A percentile compares a stretch with the other conserved stretches of the same genome.
Conservation (phyloP, 2,113 vertebrate species). For the Podarcis muralis region DNA sequence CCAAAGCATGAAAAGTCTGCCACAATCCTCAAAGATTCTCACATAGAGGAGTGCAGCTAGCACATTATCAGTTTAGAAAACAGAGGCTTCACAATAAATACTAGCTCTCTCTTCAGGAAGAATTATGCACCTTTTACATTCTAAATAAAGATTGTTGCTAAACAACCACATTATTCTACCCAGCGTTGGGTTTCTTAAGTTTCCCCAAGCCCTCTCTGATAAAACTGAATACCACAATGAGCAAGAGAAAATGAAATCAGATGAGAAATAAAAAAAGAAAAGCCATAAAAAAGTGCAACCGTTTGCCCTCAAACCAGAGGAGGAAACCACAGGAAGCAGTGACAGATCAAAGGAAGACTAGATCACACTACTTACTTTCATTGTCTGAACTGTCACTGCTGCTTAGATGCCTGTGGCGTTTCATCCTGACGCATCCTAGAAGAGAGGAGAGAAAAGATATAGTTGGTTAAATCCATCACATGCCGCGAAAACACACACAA, state of each 20-base stretch:
- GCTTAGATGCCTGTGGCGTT: conserved; percentile 91
- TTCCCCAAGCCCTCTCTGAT: background rate
- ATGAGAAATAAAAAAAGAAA: background rate
- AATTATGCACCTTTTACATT: background rate
- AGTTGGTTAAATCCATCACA: conserved; percentile 47
- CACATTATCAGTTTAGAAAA: background rate
- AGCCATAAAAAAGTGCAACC: conserved; percentile 32
- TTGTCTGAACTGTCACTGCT: conserved; percentile 99
- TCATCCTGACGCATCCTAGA: conserved; percentile 96
- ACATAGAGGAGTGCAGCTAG: background rate
- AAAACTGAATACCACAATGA: background rate
- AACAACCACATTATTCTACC: background rate
- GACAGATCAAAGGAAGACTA: conserved; percentile 58
- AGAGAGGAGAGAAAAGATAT: conserved; percentile 55
- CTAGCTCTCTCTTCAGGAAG: background rate
- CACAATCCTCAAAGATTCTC: background rate
- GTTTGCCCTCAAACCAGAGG: conserved; percentile 62
- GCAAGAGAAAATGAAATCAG: conserved; percentile 41
- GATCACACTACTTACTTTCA: conserved; percentile 87
- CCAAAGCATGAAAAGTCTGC: too few relatives aligned
- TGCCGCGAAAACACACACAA: conserved; percentile 29
- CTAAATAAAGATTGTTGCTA: conserved; percentile 20
- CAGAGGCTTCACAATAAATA: background rate
- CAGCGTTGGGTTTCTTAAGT: background rate
- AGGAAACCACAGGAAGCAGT: conserved; percentile 65